Evolutionary conservation across 2,888 invertebrate species (phyloP).

Genomic region (Lacanobia wlatinum): DNA sequence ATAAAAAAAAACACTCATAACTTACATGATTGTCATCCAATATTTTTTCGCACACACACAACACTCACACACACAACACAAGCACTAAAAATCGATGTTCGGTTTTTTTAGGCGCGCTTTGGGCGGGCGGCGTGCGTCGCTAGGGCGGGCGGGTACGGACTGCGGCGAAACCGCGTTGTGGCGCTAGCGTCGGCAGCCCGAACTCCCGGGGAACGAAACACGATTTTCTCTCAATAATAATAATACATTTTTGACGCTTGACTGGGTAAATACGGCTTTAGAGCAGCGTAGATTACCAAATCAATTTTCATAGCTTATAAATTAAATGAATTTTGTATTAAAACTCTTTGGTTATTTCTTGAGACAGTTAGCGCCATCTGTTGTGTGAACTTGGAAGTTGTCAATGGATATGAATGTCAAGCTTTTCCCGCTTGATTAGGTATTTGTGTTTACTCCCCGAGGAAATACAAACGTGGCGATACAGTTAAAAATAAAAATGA

Average conservation of each 20-base stretch:
- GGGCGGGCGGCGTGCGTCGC: constrained; percentile 64
- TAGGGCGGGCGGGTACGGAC: constrained; percentile 67
- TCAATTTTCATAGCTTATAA: constrained; percentile 10
- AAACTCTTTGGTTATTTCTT: background rate
- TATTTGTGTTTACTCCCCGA: constrained; percentile 50
- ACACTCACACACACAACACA: constrained; percentile 71
- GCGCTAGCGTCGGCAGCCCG: constrained; percentile 68
- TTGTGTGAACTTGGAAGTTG: constrained; percentile 27
- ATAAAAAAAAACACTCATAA: constrained; percentile 37
- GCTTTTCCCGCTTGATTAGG: constrained; percentile 61
- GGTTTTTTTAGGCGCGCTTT: constrained; percentile 58
- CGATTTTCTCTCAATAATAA: constrained; percentile 50
- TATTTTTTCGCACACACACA: constrained; percentile 65
- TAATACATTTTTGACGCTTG: constrained; percentile 51
- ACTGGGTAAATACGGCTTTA: constrained; percentile 26
- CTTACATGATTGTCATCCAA: constrained; percentile 67
- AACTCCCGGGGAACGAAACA: constrained; percentile 51
- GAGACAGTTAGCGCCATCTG: constrained; percentile 41
- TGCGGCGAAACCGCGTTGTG: constrained; percentile 68
- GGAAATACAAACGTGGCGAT: constrained; percentile 50
- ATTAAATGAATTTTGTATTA: background rate
- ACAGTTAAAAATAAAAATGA: constrained; percentile 55
- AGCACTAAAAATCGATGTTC: constrained; percentile 73
- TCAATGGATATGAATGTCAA: constrained; percentile 30
- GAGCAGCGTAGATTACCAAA: constrained; percentile 34